Base-by-base conservation (phyloP, 2,113 vertebrate genomes). In the Pseudorectes ferrugineus region DNA sequence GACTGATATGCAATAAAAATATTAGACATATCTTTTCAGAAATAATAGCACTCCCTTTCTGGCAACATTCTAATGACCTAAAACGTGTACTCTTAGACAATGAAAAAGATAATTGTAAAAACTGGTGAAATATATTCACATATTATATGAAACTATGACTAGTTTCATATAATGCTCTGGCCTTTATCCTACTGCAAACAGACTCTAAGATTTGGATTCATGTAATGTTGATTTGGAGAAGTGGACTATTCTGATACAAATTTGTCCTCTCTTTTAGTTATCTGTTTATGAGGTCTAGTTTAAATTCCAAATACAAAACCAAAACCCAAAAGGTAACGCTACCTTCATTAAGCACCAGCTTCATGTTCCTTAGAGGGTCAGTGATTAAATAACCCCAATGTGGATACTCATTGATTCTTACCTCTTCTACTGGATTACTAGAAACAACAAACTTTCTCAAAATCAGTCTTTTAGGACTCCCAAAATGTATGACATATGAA, bases 361-460 rank as follows among this genome's bases (percentile, higher is more conserved):
- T 96, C 88, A 38, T 94, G 73, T 94, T 97, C 57, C 77, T 96
- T 84, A 89, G 82, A 95, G 12, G 94, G 57, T 55, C 58, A 72
- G 36, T 93, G 73, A 93, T 95, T 94, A 96, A 97, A 88, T 96
- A 86, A 25, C 55, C 55, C 52, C 12, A 3, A 74, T 66, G 26
- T 85, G 49, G 38, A 81, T 43, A 84, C 26, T 78, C 52, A 48
- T 68, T 93, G 59, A 93, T 94, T 88, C 75, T 89, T 93, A 92
- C 42, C 75, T 52, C 48, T 91, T 95, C 79, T 96, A 63, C n/a
- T 92, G 92, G 65, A 59, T 65, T 93, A 65, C 62, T 76, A 81
- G 91, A 95, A 96, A 93, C 68, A 95, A 88, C 26, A 86, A 96
- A 89, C 66, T 68, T 91, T 70, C 13, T 86, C 55, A 91, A 97